Evolutionary conservation across 1,140 invertebrate genomes (phyloP).

Genomic region (Diabrotica virgifera): DNA sequence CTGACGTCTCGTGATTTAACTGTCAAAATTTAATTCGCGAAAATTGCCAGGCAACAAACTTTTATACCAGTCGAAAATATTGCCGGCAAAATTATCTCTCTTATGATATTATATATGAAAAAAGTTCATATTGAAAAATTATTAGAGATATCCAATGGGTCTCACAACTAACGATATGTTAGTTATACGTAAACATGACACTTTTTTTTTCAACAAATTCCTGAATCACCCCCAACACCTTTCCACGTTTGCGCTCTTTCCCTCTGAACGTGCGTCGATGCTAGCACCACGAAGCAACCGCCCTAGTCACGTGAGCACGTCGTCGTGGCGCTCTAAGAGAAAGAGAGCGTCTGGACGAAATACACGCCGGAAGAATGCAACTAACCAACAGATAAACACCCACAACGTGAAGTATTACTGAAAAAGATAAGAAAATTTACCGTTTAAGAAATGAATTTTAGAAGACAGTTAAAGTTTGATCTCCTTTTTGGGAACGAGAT

Average conservation of each 20-base stretch:
- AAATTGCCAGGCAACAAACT: too few species aligned
- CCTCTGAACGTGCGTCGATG: conserved; percentile 17
- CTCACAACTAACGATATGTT: too few species aligned
- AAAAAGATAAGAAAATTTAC: conserved; percentile 5
- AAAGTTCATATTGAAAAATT: too few species aligned
- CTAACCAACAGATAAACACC: conserved; percentile 28
- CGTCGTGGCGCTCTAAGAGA: not conserved
- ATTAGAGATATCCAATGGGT: too few species aligned
- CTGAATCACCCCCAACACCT: not conserved
- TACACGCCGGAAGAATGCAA: conserved; percentile 30
- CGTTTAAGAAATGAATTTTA: not conserved
- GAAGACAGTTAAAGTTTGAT: not conserved
- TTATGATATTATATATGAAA: too few species aligned
- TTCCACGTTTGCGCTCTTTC: conserved; percentile 17
- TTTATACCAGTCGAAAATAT: too few species aligned
- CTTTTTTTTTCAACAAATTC: not conserved
- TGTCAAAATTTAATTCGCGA: too few species aligned
- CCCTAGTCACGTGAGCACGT: conserved; percentile 28
- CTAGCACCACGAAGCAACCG: conserved; percentile 25
- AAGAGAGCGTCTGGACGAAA: conserved; percentile 9
- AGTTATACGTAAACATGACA: too few species aligned
- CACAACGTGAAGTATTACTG: conserved; percentile 18
- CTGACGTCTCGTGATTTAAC: too few species aligned
- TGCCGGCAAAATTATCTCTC: too few species aligned
- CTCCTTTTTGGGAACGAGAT: too few species aligned